Conservation (phyloP, 2,888 invertebrate species). For the Chymomyza amoena region DNA sequence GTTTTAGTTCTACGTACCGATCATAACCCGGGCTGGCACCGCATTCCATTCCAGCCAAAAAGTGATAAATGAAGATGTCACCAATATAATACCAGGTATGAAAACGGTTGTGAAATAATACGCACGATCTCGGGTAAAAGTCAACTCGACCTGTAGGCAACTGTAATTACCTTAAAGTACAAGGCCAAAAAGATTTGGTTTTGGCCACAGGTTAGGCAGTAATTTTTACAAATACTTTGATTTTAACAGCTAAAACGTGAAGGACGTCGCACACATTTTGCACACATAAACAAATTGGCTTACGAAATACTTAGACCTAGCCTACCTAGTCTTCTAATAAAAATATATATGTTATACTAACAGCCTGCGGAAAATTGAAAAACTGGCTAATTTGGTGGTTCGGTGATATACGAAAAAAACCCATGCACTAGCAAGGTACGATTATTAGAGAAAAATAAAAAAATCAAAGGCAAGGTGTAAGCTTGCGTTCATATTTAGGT, state of each 20-base stretch:
- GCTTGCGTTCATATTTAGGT: slow-evolving; percentile 23
- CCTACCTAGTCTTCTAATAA: slow-evolving; percentile 16
- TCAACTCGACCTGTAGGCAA: slow-evolving; percentile 95
- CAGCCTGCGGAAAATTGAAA: not conserved
- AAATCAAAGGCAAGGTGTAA: slow-evolving; percentile 21
- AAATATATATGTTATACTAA: not conserved
- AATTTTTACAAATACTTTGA: slow-evolving; percentile 12
- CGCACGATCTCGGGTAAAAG: slow-evolving; percentile 96
- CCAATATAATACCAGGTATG: slow-evolving; percentile 97
- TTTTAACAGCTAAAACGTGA: slow-evolving; percentile 31
- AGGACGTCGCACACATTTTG: slow-evolving; percentile 34
- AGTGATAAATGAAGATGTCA: slow-evolving; percentile 97
- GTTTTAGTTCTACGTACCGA: slow-evolving; percentile 84
- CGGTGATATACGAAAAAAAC: slow-evolving; percentile 22
- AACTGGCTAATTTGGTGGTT: not conserved
- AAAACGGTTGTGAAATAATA: slow-evolving; percentile 98
- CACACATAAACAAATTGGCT: slow-evolving; percentile 21
- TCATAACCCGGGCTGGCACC: slow-evolving; percentile 97
- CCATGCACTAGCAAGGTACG: slow-evolving; percentile 48
- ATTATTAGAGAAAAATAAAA: not conserved
- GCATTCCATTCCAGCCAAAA: slow-evolving; percentile 99
- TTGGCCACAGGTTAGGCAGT: slow-evolving; percentile 37
- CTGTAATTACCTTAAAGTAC: slow-evolving; percentile 92
- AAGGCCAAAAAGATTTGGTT: slow-evolving; percentile 38
- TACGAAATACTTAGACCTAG: slow-evolving; percentile 10